These are phyloP conservation scores for Rousettus madagascariensis DNA, from an alignment of 2,797 vertebrate species.

Conservation along the genomic window DNA sequence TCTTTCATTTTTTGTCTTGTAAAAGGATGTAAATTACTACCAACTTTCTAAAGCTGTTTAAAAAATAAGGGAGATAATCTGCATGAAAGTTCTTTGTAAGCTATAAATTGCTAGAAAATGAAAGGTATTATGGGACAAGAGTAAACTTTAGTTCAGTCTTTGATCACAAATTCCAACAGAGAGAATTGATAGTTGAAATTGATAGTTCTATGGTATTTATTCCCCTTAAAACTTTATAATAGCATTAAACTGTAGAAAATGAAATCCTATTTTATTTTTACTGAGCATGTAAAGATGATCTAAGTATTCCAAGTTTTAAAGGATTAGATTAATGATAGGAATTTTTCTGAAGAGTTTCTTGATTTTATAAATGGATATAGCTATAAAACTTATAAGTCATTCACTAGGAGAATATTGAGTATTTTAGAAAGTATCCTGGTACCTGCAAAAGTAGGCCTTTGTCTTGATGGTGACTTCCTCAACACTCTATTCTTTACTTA, in stretches of 20 bases:
- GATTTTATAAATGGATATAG: background rate
- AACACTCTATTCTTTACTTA: background rate
- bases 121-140: background rate
- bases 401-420: background rate
- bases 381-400: background rate
- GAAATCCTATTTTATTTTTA: slow-evolving; percentile 21
- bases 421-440: background rate
- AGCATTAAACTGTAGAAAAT: background rate
- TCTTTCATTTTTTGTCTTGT: background rate
- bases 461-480: fast-evolving
- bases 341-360: background rate
- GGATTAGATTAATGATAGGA: background rate
- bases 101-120: background rate
- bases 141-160: background rate
- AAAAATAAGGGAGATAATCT: slow-evolving; percentile 23
- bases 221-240: background rate
- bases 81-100: background rate
- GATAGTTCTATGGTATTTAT: background rate
- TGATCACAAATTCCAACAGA: background rate
- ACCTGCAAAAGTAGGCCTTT: background rate
- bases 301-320: background rate
- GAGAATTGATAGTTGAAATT: background rate
- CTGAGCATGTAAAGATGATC: background rate
- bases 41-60: slow-evolving; percentile 23
- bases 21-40: background rate